Percentiles rank a stretch among this genome's conserved stretches.
Evolutionary conservation across 1,140 invertebrate genomes (phyloP).

Genomic region (Platorchestia sp.): DNA sequence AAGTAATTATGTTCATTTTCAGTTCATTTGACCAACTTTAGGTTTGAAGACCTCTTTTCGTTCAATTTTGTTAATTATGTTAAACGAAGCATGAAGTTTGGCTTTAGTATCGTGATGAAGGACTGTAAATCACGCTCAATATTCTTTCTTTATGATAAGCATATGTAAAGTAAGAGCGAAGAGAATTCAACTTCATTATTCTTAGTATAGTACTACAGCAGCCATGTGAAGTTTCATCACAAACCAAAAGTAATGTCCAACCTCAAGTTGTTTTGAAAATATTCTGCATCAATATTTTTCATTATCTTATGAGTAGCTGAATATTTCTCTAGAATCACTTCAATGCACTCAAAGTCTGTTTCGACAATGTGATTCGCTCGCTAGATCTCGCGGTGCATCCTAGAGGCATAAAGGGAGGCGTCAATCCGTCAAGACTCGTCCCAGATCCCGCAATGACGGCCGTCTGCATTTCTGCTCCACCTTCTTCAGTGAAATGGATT

Average conservation of each 20-base stretch:
- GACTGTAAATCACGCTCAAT: no score
- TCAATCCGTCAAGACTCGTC: neutral
- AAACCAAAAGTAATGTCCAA: no score
- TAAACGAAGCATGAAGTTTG: neutral
- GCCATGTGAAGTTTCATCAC: no score
- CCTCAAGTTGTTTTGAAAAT: no score
- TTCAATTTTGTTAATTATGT: neutral
- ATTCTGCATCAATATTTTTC: no score
- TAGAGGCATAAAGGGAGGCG: neutral
- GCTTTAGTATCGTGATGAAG: no score
- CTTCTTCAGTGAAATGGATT: neutral
- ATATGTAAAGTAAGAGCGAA: no score
- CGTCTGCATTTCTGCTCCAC: neutral
- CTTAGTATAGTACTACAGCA: no score
- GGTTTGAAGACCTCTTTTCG: no score
- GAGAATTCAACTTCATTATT: no score
- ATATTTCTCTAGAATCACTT: neutral
- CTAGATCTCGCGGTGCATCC: neutral
- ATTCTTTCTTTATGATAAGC: no score
- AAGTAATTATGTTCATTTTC: neutral
- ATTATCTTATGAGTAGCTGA: neutral
- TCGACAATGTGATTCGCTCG: neutral
- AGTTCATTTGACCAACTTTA: neutral
- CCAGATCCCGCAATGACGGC: neutral
- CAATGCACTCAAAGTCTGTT: neutral